Evolutionary conservation across 2,113 vertebrate genomes (phyloP), one percentile per base, ranked within the genome.

Genomic region (Xyrauchen texanus): DNA sequence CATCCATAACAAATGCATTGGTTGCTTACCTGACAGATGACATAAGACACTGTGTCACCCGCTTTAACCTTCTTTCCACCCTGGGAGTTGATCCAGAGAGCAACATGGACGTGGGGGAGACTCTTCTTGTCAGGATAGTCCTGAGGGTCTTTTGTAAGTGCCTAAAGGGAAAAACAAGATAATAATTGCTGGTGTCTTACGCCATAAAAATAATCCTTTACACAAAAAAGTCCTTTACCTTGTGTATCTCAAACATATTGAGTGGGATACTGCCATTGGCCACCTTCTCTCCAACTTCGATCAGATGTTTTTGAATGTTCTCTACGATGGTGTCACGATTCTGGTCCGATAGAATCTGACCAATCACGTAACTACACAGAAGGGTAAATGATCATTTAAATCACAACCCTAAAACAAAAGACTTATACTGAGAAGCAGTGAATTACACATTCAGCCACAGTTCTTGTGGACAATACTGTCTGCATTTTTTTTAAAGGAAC

Each of bases 91-190:
- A 99, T 95, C 97, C 98, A 99, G 60, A 99, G 92, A 72, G 98
- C 97, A 84, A 99, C 96, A 10, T 99, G 97, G 45, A 99, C 97
- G 49, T 99, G 98, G 79, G 98, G 97, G 57, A 98, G 91, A 81
- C 76, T 91, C 90, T 98, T 99, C 89, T 97, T 99, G 87, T 99
- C 98, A 16, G 98, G 97, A 85, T 99, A 99, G 93, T 99, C 97
- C 86, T 99, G 97, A 46, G 98, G 98, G 82, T 99, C 96, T 85
- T 99, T 99, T 13, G 97, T 99, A 83, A 99, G 85, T 11, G 96
- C 95, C 98, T 99, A 16, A 34, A 42, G 42, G 6, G n/a, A 47
- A 76, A 64, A 61, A 9, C 62, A n/a, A 34, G 13, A 0, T 12
- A 47, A 21, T 16, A 0, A 15, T 15, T 15, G 7, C 3, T 6